Base-by-base conservation (phyloP, 2,113 vertebrate species). In the Cacatua alba region DNA sequence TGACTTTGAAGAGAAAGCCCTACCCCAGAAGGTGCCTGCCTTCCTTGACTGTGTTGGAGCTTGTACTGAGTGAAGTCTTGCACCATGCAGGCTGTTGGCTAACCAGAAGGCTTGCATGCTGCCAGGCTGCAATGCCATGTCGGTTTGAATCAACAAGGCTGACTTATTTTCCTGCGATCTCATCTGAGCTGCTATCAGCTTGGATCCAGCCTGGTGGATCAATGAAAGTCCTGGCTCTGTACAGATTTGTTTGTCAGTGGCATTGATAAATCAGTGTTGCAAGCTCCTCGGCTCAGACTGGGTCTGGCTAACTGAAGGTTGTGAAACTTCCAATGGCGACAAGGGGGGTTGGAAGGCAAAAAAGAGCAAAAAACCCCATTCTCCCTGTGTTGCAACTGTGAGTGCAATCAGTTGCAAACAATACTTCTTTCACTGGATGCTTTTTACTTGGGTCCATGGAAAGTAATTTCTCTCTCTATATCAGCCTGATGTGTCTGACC, bases 271-370 rank as follows among this genome's bases (percentile, higher is more conserved):
- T 7, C 59, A 59, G 49, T 97, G 94, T 97, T 93, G 96, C 95
- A 94, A 97, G 95, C 87, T 91, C 28, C 74, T 91, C 86, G 88
- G 53, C 82, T 92, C 75, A 92, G 92, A 76, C 89, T 95, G 82
- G 18, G 63, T 93, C 95, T 94, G 91, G 59, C 49, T 87, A 82
- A 86, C 33, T 49, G 78, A 49, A 11, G 15, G 69, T 97, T 97
- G 93, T 95, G 97, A 97, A 97, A 97, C 93, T 95, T 94, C 92
- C 94, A 96, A 94, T 83, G 69, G 70, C 51, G 3, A 92, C 90
- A 90, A 80, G 46, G 29, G 44, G 46, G 21, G 59, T 23, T 10
- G 11, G 53, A n/a, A 76, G 63, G 75, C 15, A 57, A 60, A 84
- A 88, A 86, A 57, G 26, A 29, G 82, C 77, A 90, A 93, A 82